Base-by-base conservation (phyloP, 64 coral and sea anemone genomes). In the Actinia tenebrosa region DNA sequence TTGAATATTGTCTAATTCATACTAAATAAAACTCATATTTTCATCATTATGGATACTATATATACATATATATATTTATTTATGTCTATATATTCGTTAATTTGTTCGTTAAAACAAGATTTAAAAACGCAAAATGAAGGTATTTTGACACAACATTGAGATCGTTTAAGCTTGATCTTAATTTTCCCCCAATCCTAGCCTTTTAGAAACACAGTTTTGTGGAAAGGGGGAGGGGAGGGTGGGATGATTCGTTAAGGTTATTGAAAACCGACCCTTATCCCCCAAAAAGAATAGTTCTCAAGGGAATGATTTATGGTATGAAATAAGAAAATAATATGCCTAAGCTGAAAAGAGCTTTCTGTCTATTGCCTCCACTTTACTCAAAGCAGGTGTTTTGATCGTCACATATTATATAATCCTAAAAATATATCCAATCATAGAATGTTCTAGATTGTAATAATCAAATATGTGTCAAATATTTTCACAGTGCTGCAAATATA, bases 1-100 rank as follows among this genome's bases (percentile, higher is more conserved):
- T 75, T 75, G 69, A 75, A 75, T 43, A 75, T 75, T 42, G 25
- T 14, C 69, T 43, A 75, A 75, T 75, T 58, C 42, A 75, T n/a
- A n/a, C n/a, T n/a, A 26, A 75, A 42, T 43, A 75, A 75, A 75
- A 42, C 25, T 75, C 69, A 75, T 75, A 75, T 75, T 30, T 75
- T 75, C 26, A 42, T 75, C 10, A 75, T 5, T 75, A 75, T 75
- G 23, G 69, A 42, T 69, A n/a, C 64, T 25, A 23, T 75, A 75
- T 75, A 14, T 75, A 75, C 26, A 75, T 42, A 75, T 42, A 75
- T 75, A 3, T 27, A 42, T 75, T 37, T 37, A 37, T 37, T 37
- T 37, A 37, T 72, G 3, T 42, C 69, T 27, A 23, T 50, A 50
- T 50, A 50, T 50, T 50, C 47, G 2, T 50, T 50, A 3, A 50